These are phyloP conservation scores for Drosophila grimshawi DNA, from an alignment of 1,140 invertebrate species.

Conservation along the genomic window DNA sequence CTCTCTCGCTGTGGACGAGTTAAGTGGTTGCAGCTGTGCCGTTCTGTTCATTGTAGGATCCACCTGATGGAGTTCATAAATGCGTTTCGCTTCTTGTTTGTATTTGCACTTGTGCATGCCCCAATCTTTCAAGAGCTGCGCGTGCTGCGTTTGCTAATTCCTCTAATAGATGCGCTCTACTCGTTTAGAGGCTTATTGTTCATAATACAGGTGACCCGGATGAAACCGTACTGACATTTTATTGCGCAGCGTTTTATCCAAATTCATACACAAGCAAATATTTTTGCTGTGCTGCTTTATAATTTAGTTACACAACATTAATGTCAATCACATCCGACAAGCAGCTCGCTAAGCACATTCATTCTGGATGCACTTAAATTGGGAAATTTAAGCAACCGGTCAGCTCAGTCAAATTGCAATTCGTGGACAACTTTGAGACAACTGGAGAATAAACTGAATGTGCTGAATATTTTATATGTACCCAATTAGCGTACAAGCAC, in stretches of 20 bases:
- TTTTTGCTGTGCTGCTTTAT: neutral
- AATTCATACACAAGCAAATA: neutral
- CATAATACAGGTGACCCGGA: constrained; percentile 12
- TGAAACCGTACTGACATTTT: neutral
- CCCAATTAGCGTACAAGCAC: no score
- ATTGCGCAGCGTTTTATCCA: constrained; percentile 13
- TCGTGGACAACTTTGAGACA: no score
- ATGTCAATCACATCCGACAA: neutral
- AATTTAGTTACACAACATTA: neutral
- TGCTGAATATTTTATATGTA: neutral
- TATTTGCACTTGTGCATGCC: neutral
- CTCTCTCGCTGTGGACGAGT: neutral
- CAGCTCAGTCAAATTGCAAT: neutral
- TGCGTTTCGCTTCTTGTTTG: neutral
- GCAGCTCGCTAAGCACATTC: neutral
- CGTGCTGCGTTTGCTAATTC: neutral
- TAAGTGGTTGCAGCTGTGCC: constrained; percentile 36
- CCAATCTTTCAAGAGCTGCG: neutral
- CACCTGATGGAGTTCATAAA: neutral
- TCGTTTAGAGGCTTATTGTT: constrained; percentile 35
- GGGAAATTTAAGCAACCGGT: neutral
- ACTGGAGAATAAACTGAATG: neutral
- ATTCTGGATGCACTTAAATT: constrained; percentile 4
- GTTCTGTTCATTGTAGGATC: constrained; percentile 34
- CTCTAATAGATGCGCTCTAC: constrained; percentile 13